phyloP scores from a whole-genome alignment of 2,113 vertebrate species.

The Varanus salvator region DNA sequence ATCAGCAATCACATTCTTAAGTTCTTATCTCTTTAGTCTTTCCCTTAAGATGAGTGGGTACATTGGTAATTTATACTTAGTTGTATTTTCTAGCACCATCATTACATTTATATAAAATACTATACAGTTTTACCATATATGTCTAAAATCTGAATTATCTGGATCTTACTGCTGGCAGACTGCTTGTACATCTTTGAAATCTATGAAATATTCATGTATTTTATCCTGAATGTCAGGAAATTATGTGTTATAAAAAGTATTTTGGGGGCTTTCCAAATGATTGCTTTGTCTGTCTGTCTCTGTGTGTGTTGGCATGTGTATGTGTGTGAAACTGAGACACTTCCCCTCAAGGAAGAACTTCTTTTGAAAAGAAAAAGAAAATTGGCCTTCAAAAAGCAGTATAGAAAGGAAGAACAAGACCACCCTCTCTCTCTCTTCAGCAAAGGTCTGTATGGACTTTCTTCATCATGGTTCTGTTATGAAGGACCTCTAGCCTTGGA shows the following conservation, averaged over 20 bases:
- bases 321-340: conserved; percentile 3
- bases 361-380: conserved; percentile 1
- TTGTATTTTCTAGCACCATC: too few relatives aligned
- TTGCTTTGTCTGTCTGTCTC: not conserved
- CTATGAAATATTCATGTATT: not conserved
- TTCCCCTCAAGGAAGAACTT: not conserved
- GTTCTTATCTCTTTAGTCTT: too few relatives aligned
- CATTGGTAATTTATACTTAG: too few relatives aligned
- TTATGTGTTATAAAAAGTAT: conserved; percentile 20
- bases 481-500: not conserved
- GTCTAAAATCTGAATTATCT: too few relatives aligned
- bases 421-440: not conserved
- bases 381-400: not conserved
- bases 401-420: not conserved
- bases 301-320: not conserved
- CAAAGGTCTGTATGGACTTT: not conserved
- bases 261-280: not conserved
- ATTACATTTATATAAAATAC: too few relatives aligned
- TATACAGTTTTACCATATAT: too few relatives aligned
- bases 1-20: too few relatives aligned
- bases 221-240: not conserved
- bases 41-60: too few relatives aligned
- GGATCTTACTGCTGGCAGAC: too few relatives aligned
- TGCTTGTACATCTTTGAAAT: too few relatives aligned
- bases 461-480: not conserved